Conservation (phyloP, 2,797 vertebrate genomes). For the Pseudochaenichthys georgianus region DNA sequence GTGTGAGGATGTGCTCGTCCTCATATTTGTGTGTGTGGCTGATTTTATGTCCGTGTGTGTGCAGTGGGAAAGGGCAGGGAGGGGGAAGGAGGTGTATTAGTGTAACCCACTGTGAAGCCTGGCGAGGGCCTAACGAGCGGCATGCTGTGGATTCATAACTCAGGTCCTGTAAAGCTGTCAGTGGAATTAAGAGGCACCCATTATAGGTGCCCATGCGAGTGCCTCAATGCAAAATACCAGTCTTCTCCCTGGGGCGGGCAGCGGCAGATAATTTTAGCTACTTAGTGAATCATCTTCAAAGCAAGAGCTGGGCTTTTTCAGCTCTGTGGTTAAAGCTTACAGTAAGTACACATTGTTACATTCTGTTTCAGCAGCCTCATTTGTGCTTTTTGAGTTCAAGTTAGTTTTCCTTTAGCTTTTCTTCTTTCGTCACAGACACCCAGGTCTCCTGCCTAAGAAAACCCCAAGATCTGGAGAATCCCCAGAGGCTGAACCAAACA, state of each 20-base stretch:
- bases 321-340: constrained; percentile 32
- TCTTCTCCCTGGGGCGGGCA: constrained; percentile 71
- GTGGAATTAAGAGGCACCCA: constrained; percentile 85
- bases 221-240: constrained; percentile 81
- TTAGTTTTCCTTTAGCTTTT: constrained; percentile 4
- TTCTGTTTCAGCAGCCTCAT: constrained; percentile 30
- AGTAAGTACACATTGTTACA: constrained; percentile 38
- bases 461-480: constrained; percentile 30
- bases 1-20: constrained; percentile 26
- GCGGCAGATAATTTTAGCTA: constrained; percentile 82
- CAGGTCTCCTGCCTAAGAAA: constrained; percentile 42
- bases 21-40: constrained; percentile 49
- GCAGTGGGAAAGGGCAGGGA: constrained; percentile 40
- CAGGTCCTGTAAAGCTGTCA: constrained; percentile 86
- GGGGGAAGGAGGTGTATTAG: constrained; percentile 65
- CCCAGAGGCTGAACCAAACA: constrained; percentile 52
- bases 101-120: constrained; percentile 74
- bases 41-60: constrained; percentile 43
- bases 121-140: constrained; percentile 77
- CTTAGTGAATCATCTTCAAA: constrained; percentile 86
- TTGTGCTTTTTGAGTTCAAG: constrained; percentile 23
- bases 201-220: constrained; percentile 83
- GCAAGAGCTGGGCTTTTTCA: constrained; percentile 50
- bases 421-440: constrained; percentile 15
- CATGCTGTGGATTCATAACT: constrained; percentile 79